These are phyloP conservation scores for Enteromius treurensis DNA, from an alignment of 2,797 vertebrate species.

Conservation along the genomic window DNA sequence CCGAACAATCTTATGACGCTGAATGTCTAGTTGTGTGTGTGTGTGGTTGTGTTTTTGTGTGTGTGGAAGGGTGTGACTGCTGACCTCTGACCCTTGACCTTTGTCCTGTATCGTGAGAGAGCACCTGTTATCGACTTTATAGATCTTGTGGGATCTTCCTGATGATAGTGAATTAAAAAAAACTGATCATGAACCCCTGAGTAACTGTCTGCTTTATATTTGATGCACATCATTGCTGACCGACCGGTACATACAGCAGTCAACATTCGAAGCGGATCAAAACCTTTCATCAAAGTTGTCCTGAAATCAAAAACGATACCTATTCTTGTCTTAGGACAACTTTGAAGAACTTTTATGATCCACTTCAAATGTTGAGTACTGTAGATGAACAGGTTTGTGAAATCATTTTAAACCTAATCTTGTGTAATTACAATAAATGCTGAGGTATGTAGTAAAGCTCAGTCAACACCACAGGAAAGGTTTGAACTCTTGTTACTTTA, in stretches of 20 bases:
- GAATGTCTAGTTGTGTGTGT: slow-evolving; percentile 76
- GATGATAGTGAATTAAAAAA: slow-evolving; percentile 80
- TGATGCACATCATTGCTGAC: not conserved
- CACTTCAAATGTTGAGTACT: no score
- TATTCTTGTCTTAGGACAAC: no score
- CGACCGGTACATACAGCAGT: not conserved
- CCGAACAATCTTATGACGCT: slow-evolving; percentile 83
- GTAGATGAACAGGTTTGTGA: not conserved
- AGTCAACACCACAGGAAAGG: not conserved
- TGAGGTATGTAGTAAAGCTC: not conserved
- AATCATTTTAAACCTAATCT: not conserved
- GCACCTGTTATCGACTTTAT: slow-evolving; percentile 80
- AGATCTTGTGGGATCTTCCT: slow-evolving; percentile 79
- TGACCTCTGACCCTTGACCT: slow-evolving; percentile 71
- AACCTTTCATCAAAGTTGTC: no score
- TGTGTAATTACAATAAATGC: not conserved
- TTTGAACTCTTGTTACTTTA: no score
- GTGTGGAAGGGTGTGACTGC: slow-evolving; percentile 18
- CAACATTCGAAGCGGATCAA: no score
- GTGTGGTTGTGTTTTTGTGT: slow-evolving; percentile 4
- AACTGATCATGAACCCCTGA: slow-evolving; percentile 3
- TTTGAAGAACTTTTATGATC: no score
- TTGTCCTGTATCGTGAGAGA: slow-evolving; percentile 82
- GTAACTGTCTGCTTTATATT: not conserved
- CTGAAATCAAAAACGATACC: no score